phyloP scores from a whole-genome alignment of 2,888 invertebrate genomes.

The Cephus pulcher region DNA sequence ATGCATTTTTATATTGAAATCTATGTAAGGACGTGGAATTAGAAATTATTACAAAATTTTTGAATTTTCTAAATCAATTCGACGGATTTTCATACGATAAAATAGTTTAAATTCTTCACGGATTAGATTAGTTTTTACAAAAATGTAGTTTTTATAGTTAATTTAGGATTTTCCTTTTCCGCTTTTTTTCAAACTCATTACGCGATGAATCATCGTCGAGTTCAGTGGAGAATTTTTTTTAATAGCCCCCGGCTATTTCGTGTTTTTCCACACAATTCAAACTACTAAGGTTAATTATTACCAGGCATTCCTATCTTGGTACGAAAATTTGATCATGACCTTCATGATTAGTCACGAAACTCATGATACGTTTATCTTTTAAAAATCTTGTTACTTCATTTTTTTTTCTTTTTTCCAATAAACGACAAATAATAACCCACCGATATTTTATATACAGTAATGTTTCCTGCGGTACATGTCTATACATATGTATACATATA shows the following conservation, averaged over 20 bases:
- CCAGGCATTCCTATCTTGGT: neutral
- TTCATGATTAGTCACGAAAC: neutral
- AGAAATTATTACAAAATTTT: no score
- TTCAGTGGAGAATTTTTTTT: neutral
- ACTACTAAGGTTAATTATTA: neutral
- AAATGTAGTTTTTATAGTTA: neutral
- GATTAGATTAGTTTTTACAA: neutral
- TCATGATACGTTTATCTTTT: neutral
- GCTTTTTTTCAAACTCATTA: neutral
- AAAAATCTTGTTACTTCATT: neutral
- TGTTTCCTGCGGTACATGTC: neutral
- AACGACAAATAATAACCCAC: neutral
- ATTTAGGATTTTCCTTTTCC: neutral
- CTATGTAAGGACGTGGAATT: no score
- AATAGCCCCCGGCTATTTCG: neutral
- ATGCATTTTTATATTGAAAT: no score
- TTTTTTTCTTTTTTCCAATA: neutral
- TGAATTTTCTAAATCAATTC: neutral
- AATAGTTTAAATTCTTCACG: neutral
- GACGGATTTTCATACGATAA: neutral
- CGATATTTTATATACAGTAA: neutral
- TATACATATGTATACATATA: no score
- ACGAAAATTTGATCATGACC: neutral
- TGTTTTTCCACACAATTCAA: neutral
- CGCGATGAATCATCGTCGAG: neutral